phyloP scores from a whole-genome alignment of 2,888 invertebrate genomes.

The Melipona beecheii region DNA sequence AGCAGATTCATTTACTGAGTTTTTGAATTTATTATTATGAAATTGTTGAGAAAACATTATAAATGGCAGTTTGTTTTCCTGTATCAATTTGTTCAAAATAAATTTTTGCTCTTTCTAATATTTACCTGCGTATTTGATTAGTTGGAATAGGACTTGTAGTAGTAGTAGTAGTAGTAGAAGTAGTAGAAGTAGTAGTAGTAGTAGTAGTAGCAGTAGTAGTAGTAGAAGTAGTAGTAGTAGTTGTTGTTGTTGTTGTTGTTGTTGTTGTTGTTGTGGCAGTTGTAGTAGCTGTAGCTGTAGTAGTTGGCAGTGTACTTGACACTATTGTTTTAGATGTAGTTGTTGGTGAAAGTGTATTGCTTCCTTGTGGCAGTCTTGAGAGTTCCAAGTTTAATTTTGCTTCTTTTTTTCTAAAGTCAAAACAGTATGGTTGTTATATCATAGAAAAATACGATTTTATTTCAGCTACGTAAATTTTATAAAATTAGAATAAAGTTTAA shows the following conservation, averaged over 20 bases:
- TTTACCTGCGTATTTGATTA: conserved; percentile 83
- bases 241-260: conserved; percentile 84
- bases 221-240: conserved; percentile 84
- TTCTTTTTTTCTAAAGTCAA: conserved; percentile 80
- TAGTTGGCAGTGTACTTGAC: conserved; percentile 79
- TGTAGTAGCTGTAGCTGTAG: conserved; percentile 84
- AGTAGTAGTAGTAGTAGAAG: conserved; percentile 79
- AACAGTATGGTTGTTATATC: conserved; percentile 62
- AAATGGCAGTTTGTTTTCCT: not conserved
- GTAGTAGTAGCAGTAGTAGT: conserved; percentile 85
- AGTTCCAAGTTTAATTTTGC: conserved; percentile 82
- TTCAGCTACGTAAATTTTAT: conserved; percentile 19
- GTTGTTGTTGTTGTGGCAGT: conserved; percentile 85
- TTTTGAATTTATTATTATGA: not conserved
- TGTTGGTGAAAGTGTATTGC: conserved; percentile 79
- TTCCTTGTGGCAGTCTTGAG: conserved; percentile 81
- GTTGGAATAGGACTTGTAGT: conserved; percentile 85
- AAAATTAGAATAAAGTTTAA: conserved; percentile 13
- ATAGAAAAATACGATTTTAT: conserved; percentile 19
- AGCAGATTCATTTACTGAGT: not conserved
- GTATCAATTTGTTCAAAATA: conserved; percentile 17
- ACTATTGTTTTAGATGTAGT: conserved; percentile 78
- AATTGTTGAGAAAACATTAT: conserved; percentile 4
- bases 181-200: conserved; percentile 78
- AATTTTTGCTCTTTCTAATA: conserved; percentile 28